These are phyloP conservation scores for Thalpophila matura DNA, from an alignment of 2,888 invertebrate species.

Conservation along the genomic window DNA sequence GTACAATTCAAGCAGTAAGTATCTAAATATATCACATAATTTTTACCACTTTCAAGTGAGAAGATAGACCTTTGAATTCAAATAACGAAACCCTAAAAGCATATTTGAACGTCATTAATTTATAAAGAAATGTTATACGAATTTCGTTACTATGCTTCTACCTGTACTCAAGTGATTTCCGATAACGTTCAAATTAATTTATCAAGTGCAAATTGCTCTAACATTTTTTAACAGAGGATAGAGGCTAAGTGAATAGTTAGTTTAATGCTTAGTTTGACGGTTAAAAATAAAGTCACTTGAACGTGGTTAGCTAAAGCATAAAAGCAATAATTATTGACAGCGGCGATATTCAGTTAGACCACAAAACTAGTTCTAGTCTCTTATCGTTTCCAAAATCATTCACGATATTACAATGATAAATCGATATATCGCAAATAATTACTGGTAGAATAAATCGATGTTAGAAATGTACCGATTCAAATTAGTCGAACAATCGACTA, in stretches of 20 bases:
- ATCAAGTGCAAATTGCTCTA: not conserved
- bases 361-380: conserved; percentile 6
- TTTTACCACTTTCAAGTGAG: conserved; percentile 41
- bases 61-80: not conserved
- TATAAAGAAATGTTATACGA: too few relatives aligned
- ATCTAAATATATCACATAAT: conserved; percentile 16
- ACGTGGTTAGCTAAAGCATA: conserved; percentile 20
- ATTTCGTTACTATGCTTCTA: not conserved
- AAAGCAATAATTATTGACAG: too few relatives aligned
- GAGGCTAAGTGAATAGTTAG: not conserved
- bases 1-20: conserved; percentile 28
- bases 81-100: too few relatives aligned
- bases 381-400: not conserved
- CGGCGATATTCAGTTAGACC: conserved; percentile 3
- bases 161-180: not conserved
- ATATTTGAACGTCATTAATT: too few relatives aligned
- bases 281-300: conserved; percentile 11
- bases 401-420: not conserved
- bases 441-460: conserved; percentile 11
- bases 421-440: too few relatives aligned
- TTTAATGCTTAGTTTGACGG: not conserved
- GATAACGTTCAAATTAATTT: not conserved
- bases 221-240: too few relatives aligned
- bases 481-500: conserved; percentile 40
- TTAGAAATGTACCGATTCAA: conserved; percentile 29